These are phyloP conservation scores for Sminthopsis crassicaudata DNA, from an alignment of 2,113 vertebrate genomes.

Conservation along the genomic window DNA sequence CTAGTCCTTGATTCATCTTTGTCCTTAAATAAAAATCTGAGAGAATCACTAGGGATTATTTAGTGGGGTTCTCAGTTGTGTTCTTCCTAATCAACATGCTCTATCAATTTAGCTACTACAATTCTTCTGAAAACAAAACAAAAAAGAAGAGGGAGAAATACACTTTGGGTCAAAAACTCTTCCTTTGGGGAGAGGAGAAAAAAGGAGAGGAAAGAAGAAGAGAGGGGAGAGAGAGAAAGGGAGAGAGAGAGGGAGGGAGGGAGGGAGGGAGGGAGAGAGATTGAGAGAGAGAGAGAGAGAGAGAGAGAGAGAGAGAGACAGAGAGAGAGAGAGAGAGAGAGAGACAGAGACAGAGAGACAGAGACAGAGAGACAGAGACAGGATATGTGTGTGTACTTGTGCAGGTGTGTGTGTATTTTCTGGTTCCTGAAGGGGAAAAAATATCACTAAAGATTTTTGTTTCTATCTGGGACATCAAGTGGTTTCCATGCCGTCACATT, in stretches of 20 bases:
- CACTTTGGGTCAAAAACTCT: not conserved
- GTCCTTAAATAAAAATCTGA: not conserved
- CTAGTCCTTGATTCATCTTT: not conserved
- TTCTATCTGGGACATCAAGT: not conserved
- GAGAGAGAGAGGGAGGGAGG: too few relatives aligned
- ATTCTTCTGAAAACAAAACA: conserved; percentile 25
- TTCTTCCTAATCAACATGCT: conserved; percentile 14
- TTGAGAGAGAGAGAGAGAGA: too few relatives aligned
- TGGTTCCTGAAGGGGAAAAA: conserved; percentile 21
- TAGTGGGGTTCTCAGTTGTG: not conserved
- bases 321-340: too few relatives aligned
- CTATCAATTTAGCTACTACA: not conserved
- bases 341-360: too few relatives aligned
- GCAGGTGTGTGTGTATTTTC: not conserved
- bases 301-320: too few relatives aligned
- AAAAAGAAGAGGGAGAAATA: not conserved
- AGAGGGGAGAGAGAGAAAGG: too few relatives aligned
- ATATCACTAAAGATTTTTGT: not conserved
- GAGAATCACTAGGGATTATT: not conserved
- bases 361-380: too few relatives aligned
- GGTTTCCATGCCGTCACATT: not conserved
- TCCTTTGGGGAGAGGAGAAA: not conserved
- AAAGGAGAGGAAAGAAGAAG: too few relatives aligned
- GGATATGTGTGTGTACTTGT: not conserved
- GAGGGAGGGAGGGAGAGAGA: too few relatives aligned